These are phyloP conservation scores for Laticauda colubrina DNA, from an alignment of 2,113 vertebrate species.

Conservation along the genomic window DNA sequence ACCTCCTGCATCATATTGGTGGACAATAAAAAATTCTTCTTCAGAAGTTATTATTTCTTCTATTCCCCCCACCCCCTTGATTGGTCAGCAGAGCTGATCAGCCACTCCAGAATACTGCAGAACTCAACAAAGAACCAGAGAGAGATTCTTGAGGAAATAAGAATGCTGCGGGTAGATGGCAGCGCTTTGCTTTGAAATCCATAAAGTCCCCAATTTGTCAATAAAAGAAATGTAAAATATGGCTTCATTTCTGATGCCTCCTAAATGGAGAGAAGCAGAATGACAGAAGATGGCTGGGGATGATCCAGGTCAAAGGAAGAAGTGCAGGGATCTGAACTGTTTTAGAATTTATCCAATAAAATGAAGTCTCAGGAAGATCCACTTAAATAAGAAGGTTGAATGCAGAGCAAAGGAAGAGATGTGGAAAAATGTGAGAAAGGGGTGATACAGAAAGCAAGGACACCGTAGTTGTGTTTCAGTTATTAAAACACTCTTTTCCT, in stretches of 20 bases:
- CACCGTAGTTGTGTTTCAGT: not conserved
- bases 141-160: not conserved
- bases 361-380: not conserved
- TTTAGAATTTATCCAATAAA: not conserved
- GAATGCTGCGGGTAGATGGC: not conserved
- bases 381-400: not conserved
- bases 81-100: not conserved
- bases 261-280: not conserved
- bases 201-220: not conserved
- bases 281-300: not conserved
- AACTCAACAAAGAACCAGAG: not conserved
- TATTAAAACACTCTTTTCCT: not conserved
- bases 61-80: rapidly evolving
- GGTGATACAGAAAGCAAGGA: not conserved
- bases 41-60: not conserved
- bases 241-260: not conserved
- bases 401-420: not conserved
- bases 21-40: not conserved
- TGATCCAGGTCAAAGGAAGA: not conserved
- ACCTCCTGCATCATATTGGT: not conserved
- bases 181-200: not conserved
- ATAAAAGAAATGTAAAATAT: not conserved
- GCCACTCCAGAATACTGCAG: not conserved
- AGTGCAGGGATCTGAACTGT: not conserved
- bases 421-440: not conserved